Evolutionary conservation across 2,888 invertebrate species (phyloP).

Genomic region (Synanthedon formicaeformis): DNA sequence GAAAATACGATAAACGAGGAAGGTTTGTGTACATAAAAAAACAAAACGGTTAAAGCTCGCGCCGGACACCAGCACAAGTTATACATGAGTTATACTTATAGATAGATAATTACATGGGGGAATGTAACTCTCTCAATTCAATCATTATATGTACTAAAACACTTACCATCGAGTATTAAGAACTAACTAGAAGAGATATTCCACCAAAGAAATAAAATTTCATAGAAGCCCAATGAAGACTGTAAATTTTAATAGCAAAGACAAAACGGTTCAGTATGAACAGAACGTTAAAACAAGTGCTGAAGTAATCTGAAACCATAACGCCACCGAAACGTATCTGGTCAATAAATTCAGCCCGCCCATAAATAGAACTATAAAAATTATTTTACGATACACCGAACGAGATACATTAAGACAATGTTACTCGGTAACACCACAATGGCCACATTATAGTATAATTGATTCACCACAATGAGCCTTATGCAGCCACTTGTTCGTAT

Average conservation of each 20-base stretch:
- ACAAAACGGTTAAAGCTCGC: no score
- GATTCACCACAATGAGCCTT: conserved; percentile 65
- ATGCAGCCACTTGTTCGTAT: conserved; percentile 39
- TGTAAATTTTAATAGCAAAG: background rate
- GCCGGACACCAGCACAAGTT: no score
- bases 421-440: conserved; percentile 58
- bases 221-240: no score
- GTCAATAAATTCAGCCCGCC: conserved; percentile 52
- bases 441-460: conserved; percentile 65
- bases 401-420: conserved; percentile 67
- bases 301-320: conserved; percentile 40
- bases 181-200: no score
- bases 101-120: no score
- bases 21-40: no score
- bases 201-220: no score
- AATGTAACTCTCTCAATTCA: no score
- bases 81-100: no score
- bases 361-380: conserved; percentile 68
- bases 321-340: conserved; percentile 60
- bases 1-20: no score
- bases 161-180: no score
- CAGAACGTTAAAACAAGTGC: conserved; percentile 14
- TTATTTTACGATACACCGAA: conserved; percentile 59
- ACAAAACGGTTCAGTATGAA: background rate
- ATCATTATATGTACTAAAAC: no score